Evolutionary conservation across 1,140 invertebrate genomes (phyloP).

Genomic region (Tetramorium alpestre): DNA sequence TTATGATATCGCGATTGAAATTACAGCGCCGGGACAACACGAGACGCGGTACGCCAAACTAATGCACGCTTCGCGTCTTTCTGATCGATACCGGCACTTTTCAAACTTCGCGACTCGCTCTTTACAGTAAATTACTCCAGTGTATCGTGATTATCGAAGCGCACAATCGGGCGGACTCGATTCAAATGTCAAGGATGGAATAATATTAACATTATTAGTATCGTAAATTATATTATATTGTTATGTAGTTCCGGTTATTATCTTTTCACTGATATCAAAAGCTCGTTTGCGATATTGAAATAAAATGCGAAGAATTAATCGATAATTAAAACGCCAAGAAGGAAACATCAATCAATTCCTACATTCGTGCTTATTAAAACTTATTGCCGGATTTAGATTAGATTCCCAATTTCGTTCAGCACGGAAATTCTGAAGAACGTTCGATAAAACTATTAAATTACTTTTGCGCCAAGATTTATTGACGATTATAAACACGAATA

Average conservation of each 20-base stretch:
- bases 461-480: slow-evolving; percentile 7
- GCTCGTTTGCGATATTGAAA: neutral
- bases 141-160: slow-evolving; percentile 50
- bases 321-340: neutral
- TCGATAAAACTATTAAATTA: slow-evolving; percentile 10
- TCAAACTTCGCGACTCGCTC: slow-evolving; percentile 45
- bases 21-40: slow-evolving; percentile 15
- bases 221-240: slow-evolving; percentile 22
- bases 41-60: slow-evolving; percentile 28
- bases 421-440: neutral
- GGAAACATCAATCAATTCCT: neutral
- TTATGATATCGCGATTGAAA: slow-evolving; percentile 53
- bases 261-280: neutral
- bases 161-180: slow-evolving; percentile 37
- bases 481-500: slow-evolving; percentile 16
- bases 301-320: neutral
- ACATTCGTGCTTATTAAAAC: neutral
- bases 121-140: slow-evolving; percentile 40
- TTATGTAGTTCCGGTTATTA: slow-evolving; percentile 22
- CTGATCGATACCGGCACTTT: slow-evolving; percentile 47
- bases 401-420: neutral
- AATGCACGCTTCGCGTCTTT: slow-evolving; percentile 32
- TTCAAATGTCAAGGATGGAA: slow-evolving; percentile 60
- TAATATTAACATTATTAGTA: slow-evolving; percentile 55
- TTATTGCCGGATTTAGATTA: slow-evolving; percentile 15